These are phyloP conservation scores for Lophotis ruficrista DNA, from an alignment of 2,113 vertebrate species.

Conservation along the genomic window DNA sequence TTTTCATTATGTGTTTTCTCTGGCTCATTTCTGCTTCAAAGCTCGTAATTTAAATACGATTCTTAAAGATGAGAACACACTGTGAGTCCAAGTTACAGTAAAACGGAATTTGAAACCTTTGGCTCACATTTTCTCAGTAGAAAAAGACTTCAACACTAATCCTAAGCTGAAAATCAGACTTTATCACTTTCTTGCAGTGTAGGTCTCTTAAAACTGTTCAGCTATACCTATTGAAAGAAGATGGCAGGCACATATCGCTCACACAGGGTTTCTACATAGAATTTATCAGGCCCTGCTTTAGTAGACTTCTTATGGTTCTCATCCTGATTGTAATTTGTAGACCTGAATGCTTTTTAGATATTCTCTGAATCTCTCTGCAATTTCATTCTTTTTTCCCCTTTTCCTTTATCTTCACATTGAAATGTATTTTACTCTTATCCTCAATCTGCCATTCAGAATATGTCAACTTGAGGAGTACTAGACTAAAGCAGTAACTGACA, in stretches of 20 bases:
- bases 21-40: neutral
- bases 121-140: neutral
- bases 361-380: slow-evolving; percentile 38
- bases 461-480: slow-evolving; percentile 61
- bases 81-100: neutral
- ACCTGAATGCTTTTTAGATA: slow-evolving; percentile 56
- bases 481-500: slow-evolving; percentile 59
- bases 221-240: slow-evolving; percentile 6
- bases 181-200: neutral
- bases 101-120: neutral
- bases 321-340: slow-evolving; percentile 66
- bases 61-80: neutral
- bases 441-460: slow-evolving; percentile 69
- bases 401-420: slow-evolving; percentile 59
- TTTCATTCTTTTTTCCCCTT: slow-evolving; percentile 30
- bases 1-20: neutral
- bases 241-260: neutral
- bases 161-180: slow-evolving; percentile 1
- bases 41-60: neutral
- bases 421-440: slow-evolving; percentile 64
- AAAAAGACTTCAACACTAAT: neutral
- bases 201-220: slow-evolving; percentile 14
- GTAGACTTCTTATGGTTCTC: neutral
- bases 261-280: slow-evolving; percentile 6
- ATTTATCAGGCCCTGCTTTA: neutral